Base-by-base conservation (phyloP, 2,113 vertebrate genomes). In the Limanda limanda region DNA sequence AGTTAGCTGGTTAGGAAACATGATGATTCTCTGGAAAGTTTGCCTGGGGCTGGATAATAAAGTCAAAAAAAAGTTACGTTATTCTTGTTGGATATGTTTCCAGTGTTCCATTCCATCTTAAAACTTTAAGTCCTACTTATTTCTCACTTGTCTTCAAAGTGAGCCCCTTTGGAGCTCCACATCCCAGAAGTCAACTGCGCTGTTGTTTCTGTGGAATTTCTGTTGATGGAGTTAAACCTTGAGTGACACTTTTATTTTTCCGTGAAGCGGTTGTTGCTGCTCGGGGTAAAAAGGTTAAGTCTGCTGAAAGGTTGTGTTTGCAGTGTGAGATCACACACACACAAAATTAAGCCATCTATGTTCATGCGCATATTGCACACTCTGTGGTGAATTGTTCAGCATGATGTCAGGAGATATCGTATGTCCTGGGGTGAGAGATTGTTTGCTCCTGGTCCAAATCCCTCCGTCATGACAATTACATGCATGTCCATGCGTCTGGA, bases 391-490 rank as follows among this genome's bases (percentile, higher is more conserved):
- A 20, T 81, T 64, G 81, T 83, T 68, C 25, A 31, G 55, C 76
- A 82, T 84, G 83, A 89, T 78, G 87, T 90, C 82, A 90, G 61
- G 25, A 75, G 42, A 37, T 85, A 89, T 92, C 82, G 2, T 48
- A 40, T 92, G 72, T 86, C 88, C 52, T 20, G 15, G 42, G 68
- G 72, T 42, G 71, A 75, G 82, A 75, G 61, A 27, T 70, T 58
- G 60, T 80, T 72, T 64, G 64, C 78, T 72, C 31, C 15, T 11
- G 21, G 15, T 78, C 77, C 67, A 90, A 91, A 92, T 89, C 86
- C 86, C 58, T 59, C 72, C 70, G 78, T 88, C 85, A 76, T 69
- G 63, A 74, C 42, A 23, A 88, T 91, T 83, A 89, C 84, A 86
- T 76, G 86, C 76, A 25, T 81, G 78, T 68, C 87, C 64, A 40